Percentiles rank a stretch among this genome's conserved stretches.
Conservation (phyloP, 2,113 vertebrate species). For the Ciconia stormi region DNA sequence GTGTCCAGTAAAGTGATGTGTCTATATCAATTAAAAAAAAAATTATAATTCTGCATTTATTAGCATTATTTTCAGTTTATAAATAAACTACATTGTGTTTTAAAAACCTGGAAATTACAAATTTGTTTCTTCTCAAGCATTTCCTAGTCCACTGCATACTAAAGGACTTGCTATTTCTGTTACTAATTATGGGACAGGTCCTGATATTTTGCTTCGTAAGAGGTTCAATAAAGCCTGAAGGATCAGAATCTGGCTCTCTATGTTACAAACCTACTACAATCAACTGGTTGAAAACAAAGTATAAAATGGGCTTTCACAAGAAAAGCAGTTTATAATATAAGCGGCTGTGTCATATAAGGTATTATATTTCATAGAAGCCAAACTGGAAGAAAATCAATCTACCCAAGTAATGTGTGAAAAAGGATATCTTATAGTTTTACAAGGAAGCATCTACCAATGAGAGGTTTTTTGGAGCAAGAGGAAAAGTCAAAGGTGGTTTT, state of each 20-base stretch:
- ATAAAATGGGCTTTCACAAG: background rate
- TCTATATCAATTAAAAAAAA: background rate
- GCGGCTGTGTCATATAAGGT: background rate
- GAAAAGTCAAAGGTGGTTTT: background rate
- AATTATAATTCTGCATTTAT: background rate
- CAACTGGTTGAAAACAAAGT: background rate
- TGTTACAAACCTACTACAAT: background rate
- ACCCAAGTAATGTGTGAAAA: background rate
- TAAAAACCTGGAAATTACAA: background rate
- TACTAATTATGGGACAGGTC: background rate
- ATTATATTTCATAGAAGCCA: background rate
- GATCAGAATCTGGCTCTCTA: background rate
- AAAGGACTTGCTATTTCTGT: background rate
- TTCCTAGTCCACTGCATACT: background rate
- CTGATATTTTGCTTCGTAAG: background rate
- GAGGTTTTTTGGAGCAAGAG: background rate
- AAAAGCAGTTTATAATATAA: background rate
- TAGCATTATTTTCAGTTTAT: slow-evolving; percentile 18
- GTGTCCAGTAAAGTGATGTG: background rate
- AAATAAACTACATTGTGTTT: background rate
- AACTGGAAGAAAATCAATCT: background rate
- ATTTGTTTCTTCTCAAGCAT: background rate
- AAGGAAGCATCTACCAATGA: background rate
- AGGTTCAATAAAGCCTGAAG: background rate
- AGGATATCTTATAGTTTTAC: background rate